Evolutionary conservation across 1,140 invertebrate species (phyloP), one percentile per base, ranked within the genome.

Genomic region (Calliopsis andreniformis): DNA sequence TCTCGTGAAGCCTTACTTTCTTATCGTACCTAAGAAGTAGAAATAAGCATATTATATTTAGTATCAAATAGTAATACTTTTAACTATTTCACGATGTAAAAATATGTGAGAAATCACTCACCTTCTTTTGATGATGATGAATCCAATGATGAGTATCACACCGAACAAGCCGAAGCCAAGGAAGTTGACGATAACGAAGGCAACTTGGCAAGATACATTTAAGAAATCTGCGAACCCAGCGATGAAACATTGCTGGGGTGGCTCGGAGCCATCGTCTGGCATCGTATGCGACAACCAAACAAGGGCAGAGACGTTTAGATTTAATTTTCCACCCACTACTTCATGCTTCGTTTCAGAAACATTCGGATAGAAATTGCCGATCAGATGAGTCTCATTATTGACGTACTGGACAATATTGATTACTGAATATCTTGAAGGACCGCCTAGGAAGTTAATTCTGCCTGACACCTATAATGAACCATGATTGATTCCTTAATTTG

Each of bases 361-460:
- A 49, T 93, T 92, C 0, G 96, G 95, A 71, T 91, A 86, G 83
- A 95, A 97, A 8, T 90, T 89, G 2, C 96, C 96, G 14, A 97
- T 92, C 10, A 93, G 82, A 14, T 88, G 87, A 0, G 92, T 93
- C 14, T 90, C 88, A 42, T 93, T 92, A 77, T 94, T 87, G 3
- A 94, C 89, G 92, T 94, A 95, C 85, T 97, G 96, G n/a, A 94
- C 90, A 14, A 97, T 93, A 80, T 95, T 93, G 8, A 97, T 94
- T 5, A 93, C 92, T 1, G 95, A 95, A 56, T 94, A 92, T 35
- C 96, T 91, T 1, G 96, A 96, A 10, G 95, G 93, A 0, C 94
- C 94, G 0, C 94, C 94, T 0, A 85, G 47, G 88, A 97, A 97
- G 72, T 93, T 93, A 4, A 97, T 95, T 43, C 93, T 90, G 0